Percentiles rank a stretch among this genome's conserved stretches.
Evolutionary conservation across 2,888 invertebrate species (phyloP).

Genomic region (Oxycera nigricornis): DNA sequence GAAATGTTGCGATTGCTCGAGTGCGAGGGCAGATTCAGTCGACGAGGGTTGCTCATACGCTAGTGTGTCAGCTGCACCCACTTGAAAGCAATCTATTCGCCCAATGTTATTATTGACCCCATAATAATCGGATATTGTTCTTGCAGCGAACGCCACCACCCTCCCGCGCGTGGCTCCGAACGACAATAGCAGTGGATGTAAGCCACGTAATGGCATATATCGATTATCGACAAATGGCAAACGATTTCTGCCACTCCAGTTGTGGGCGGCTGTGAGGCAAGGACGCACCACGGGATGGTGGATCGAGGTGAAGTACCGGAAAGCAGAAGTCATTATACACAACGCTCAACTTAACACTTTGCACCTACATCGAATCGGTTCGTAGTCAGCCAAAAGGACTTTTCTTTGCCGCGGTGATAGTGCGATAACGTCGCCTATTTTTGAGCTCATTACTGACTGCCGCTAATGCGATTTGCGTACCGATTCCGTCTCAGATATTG

Average conservation of each 20-base stretch:
- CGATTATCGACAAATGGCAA: neutral
- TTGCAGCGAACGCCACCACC: neutral
- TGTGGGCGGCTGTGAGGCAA: neutral
- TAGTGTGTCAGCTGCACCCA: too few relatives aligned
- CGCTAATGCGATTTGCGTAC: conserved; percentile 15
- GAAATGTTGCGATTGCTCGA: too few relatives aligned
- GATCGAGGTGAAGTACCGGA: conserved; percentile 21
- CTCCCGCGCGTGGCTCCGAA: neutral
- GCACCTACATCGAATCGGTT: neutral
- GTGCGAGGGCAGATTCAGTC: too few relatives aligned
- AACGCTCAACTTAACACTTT: neutral
- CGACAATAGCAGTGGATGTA: neutral
- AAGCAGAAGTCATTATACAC: neutral
- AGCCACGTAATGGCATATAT: neutral
- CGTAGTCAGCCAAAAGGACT: neutral
- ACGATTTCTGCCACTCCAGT: neutral
- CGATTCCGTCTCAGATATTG: neutral
- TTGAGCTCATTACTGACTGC: conserved; percentile 2
- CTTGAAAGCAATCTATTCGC: neutral
- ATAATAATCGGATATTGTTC: neutral
- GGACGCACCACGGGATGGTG: neutral
- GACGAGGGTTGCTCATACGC: too few relatives aligned
- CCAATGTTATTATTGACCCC: neutral
- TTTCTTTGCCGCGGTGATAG: neutral
- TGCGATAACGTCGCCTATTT: conserved; percentile 9